phyloP scores from a whole-genome alignment of 2,797 vertebrate genomes.

The Amblyraja radiata region DNA sequence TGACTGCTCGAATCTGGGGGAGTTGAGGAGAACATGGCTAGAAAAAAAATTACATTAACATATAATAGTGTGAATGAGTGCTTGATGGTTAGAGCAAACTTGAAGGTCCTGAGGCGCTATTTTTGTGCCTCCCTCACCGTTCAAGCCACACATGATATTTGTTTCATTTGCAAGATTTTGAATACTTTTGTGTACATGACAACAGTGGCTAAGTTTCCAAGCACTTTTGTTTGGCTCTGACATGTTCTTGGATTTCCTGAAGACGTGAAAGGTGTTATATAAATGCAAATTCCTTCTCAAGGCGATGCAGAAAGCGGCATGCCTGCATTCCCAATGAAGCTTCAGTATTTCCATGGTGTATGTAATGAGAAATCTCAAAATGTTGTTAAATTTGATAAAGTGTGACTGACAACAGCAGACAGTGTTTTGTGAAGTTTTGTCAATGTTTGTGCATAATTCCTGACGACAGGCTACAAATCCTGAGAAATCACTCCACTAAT shows the following conservation, averaged over 20 bases:
- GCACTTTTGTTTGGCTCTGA: neutral
- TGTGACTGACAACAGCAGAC: neutral
- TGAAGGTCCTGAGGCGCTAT: too few relatives aligned
- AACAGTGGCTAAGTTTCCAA: neutral
- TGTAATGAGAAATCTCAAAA: constrained; percentile 7
- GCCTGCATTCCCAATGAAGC: neutral
- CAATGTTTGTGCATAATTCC: neutral
- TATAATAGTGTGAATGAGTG: too few relatives aligned
- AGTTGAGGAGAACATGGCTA: too few relatives aligned
- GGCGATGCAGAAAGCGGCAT: neutral
- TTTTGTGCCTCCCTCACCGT: too few relatives aligned
- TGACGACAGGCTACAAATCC: neutral
- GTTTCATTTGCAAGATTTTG: neutral
- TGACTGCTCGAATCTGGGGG: too few relatives aligned
- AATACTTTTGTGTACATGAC: neutral
- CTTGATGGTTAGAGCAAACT: too few relatives aligned
- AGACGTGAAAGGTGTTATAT: neutral
- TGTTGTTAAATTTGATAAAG: neutral
- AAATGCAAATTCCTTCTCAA: neutral
- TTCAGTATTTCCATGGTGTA: neutral
- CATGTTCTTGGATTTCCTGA: neutral
- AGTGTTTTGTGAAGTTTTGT: neutral
- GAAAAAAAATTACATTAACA: too few relatives aligned
- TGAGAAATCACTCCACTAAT: neutral
- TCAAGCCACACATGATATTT: neutral